Base-by-base conservation (phyloP, 2,888 invertebrate genomes). In the Synergus gifuensis region DNA sequence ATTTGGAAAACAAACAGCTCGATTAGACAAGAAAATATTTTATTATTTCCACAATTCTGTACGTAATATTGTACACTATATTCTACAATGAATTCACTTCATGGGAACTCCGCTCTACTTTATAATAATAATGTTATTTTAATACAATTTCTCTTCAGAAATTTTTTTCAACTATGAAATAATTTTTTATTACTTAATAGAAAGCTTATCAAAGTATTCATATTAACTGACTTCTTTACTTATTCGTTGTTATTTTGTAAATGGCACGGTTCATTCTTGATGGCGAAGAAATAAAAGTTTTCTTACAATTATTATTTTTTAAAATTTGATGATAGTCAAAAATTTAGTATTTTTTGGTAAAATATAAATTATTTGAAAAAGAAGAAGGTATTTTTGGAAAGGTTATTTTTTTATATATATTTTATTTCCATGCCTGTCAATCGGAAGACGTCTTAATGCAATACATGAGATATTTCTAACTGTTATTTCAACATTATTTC, bases 221-320 rank as follows among this genome's bases (percentile, higher is more conserved):
- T 14, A 62, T 11, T 44, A 44, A 2, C 3, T 58, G 9, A 64
- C n/a, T 18, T 36, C 67, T 16, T 36, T 67, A 36, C 42, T 18
- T 12, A 42, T 40, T 40, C n/a, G 42, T 11, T 62, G 60, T 62
- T 62, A 62, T 69, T 40, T 22, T 22, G 5, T 76, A 62, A 76
- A 76, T 76, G 76, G 76, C 76, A 76, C 76, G 4, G 76, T 62
- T 36, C 22, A 62, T 44, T 62, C 44, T 76, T 62, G 60, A 62
- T 76, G 40, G 42, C 54, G 60, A 58, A 36, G 36, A 22, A 36
- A 40, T 67, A 62, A 62, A 62, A 62, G 4, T 46, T 22, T 22
- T 4, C 14, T 46, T 22, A 22, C 1, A n/a, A 40, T 64, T 42
- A 40, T 44, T 49, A 28, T 28, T 28, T 22, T 4, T 46, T 4